Evolutionary conservation across 2,888 invertebrate species (phyloP), one percentile per base, ranked within the genome.

Genomic region (Mesorhabditis sp.): DNA sequence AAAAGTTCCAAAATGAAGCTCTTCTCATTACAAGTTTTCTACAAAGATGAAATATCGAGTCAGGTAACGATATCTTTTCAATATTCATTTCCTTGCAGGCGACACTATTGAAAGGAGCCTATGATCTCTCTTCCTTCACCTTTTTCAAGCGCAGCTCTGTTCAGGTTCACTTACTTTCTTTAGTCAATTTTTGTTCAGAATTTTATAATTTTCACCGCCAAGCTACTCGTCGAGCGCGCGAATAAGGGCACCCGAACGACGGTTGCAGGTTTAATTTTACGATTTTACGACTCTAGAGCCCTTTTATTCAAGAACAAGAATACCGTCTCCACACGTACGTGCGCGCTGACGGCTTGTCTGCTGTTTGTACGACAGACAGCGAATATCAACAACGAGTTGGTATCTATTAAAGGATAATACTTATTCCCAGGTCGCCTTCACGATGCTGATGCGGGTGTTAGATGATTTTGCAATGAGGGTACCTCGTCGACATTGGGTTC

Each of bases 301-400:
- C 28, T 28, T 28, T 28, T 28, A 28, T 28, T 28, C 72, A 77
- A 70, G 84, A 84, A 71, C 79, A 86, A 67, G 91, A 91, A 80
- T 98, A 98, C 86, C 92, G 95, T 91, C 92, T 95, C 83, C 97
- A 98, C 88, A 95, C 95, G 0, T 98, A 94, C 89, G 95, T 97
- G 0, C 89, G 97, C 82, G 90, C 91, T 62, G 97, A 98, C 87
- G 92, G 91, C 83, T 86, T 92, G 70, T 91, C 93, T 45, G 95
- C 93, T 28, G 93, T 97, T 7, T 89, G 97, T 4, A 93, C 99
- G 85, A 93, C 95, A 1, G 98, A 99, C 87, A 93, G 94, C 85
- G 98, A 98, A 86, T 98, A 99, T 87, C 97, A 96, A 28, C 28
- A 28, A 28, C 28, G 28, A 28, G 28, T 28, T 28, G 28, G 28